Evolutionary conservation across 2,888 invertebrate genomes (phyloP), one percentile per base, ranked within the genome.

Genomic region (Zygaena filipendulae): DNA sequence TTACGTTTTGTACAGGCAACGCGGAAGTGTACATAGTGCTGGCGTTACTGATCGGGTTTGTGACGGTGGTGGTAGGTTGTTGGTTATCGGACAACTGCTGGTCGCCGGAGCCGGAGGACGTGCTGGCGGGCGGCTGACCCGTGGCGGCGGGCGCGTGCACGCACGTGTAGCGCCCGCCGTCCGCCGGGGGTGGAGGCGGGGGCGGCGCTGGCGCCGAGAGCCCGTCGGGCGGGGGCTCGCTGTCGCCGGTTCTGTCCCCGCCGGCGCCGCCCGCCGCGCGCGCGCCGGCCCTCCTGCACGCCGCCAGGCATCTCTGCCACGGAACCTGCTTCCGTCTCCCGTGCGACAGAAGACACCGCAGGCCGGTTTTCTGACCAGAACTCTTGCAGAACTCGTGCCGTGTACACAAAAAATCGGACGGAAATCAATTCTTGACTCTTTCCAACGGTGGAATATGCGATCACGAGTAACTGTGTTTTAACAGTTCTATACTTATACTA

Each of bases 11-110:
- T 49, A n/a, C 74, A 86, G 88, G 88, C 35, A 87, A 88, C 70
- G 88, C 88, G 23, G 87, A 88, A 64, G 85, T 87, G 45, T 88
- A 88, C 74, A 88, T 88, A 68, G 86, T 88, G 61, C 61, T 88
- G 50, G 88, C 88, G 20, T 72, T 88, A 40, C 74, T 87, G 49
- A 88, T 88, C 58, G 88, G 88, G 25, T 82, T 87, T 53, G 83
- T 87, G 49, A 88, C 88, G 8, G 87, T 88, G 33, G 87, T 88
- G 45, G 86, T 88, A 47, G 88, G 88, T 45, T 88, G 88, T 69
- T 88, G 88, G 88, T 75, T 88, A 32, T 87, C 87, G 19, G 88
- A 88, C 83, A 88, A 88, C 74, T 88, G 88, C 64, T 88, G 88
- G 88, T 87, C 88, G 30, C 87, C 88, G 42, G 88, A 88, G 59